A percentile compares a stretch with the other conserved stretches of the same genome.
Conservation (phyloP, 2,888 invertebrate genomes). For the Salticus scenicus region DNA sequence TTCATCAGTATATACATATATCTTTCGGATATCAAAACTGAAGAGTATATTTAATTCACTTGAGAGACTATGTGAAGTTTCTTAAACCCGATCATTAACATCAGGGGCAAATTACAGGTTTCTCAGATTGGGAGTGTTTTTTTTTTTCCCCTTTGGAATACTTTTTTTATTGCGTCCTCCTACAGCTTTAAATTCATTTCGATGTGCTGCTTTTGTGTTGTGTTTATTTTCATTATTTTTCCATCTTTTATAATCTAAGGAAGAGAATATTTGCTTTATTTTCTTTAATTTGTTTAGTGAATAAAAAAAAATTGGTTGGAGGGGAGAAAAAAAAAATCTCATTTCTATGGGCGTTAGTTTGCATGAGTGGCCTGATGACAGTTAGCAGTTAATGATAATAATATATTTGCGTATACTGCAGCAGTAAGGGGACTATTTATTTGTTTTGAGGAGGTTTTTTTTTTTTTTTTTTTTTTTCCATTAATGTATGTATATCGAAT, state of each 20-base stretch:
- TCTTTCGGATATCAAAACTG: slow-evolving; percentile 5
- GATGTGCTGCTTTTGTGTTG: neutral
- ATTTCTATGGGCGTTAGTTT: neutral
- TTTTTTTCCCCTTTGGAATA: neutral
- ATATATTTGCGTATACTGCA: neutral
- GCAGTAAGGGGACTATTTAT: neutral
- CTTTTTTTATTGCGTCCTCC: neutral
- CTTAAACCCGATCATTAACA: slow-evolving; percentile 48
- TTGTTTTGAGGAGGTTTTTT: no score
- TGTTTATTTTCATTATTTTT: neutral
- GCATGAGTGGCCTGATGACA: slow-evolving; percentile 3
- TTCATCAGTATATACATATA: slow-evolving; percentile 5
- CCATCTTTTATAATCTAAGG: neutral
- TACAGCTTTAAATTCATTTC: neutral
- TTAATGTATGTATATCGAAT: no score
- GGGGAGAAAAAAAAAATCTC: neutral
- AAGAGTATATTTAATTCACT: slow-evolving; percentile 27
- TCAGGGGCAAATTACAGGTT: slow-evolving; percentile 39
- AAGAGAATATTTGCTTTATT: neutral
- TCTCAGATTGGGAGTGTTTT: neutral
- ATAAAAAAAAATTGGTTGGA: neutral
- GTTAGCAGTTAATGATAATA: slow-evolving; percentile 23
- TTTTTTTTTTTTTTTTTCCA: no score
- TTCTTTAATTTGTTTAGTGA: neutral
- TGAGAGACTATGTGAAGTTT: neutral